A percentile compares a stretch with the other conserved stretches of the same genome.
phyloP scores from a whole-genome alignment of 2,888 invertebrate species.

The Thera obeliscata region DNA sequence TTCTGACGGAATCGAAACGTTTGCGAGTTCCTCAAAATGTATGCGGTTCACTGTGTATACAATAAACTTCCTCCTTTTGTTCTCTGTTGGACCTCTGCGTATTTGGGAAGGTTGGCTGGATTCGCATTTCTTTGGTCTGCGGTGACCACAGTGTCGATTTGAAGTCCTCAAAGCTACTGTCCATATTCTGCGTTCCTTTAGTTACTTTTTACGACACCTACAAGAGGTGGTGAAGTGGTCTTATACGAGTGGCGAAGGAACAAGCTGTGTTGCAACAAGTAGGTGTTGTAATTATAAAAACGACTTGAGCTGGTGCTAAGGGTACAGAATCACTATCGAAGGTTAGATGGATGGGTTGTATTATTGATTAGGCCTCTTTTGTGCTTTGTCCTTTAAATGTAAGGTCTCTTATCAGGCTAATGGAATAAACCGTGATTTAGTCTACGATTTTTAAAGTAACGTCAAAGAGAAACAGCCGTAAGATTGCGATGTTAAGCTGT shows the following conservation, averaged over 20 bases:
- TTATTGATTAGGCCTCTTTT: constrained; percentile 61
- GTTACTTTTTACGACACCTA: no score
- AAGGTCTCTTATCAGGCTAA: constrained; percentile 47
- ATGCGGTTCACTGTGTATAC: not conserved
- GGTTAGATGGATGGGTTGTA: constrained; percentile 62
- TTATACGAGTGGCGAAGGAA: no score
- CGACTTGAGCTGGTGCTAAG: constrained; percentile 4
- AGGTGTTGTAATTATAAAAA: not conserved
- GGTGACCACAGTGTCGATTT: no score
- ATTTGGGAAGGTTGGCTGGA: no score
- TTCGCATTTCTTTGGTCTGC: no score
- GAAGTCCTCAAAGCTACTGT: no score
- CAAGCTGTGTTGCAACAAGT: no score
- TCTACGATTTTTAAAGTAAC: not conserved
- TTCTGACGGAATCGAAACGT: not conserved
- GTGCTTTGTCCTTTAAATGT: constrained; percentile 61
- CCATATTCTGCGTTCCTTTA: no score
- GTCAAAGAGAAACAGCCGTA: not conserved
- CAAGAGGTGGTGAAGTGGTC: no score
- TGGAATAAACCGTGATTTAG: constrained; percentile 29
- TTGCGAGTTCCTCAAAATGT: constrained; percentile 6
- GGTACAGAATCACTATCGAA: constrained; percentile 55
- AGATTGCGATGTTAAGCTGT: not conserved
- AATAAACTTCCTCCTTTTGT: no score
- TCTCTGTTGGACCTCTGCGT: no score